A percentile compares a stretch with the other conserved stretches of the same genome.
Conservation (phyloP, 2,797 vertebrate genomes). For the Brachyrhaphis roseni region DNA sequence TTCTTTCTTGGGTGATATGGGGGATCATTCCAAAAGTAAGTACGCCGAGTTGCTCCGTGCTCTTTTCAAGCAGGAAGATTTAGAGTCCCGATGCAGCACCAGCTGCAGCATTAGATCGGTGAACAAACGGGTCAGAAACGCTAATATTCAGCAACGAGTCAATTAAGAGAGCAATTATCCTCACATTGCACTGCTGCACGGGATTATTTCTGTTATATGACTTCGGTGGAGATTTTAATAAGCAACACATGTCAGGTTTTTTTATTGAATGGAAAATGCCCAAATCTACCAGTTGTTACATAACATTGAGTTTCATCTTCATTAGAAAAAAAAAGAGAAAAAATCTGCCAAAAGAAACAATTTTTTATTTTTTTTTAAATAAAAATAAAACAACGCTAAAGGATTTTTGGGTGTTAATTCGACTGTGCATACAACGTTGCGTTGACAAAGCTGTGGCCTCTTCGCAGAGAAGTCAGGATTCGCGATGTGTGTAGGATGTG, state of each 20-base stretch:
- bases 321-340: not conserved
- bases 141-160: not conserved
- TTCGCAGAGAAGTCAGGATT: conserved; percentile 91
- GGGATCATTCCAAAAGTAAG: conserved; percentile 98
- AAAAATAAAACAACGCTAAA: not conserved
- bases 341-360: not conserved
- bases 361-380: too few relatives aligned
- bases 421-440: conserved; percentile 3
- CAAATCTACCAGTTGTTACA: conserved; percentile 48
- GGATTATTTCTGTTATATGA: not conserved
- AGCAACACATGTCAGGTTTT: conserved; percentile 4
- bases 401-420: conserved; percentile 3
- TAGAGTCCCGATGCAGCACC: conserved; percentile 21
- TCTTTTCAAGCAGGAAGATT: conserved; percentile 30
- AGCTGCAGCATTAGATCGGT: not conserved
- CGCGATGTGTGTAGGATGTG: conserved; percentile 95
- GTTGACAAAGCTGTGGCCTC: conserved; percentile 32
- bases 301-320: conserved; percentile 36
- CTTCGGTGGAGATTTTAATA: not conserved
- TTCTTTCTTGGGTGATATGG: conserved; percentile 96
- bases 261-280: conserved; percentile 9
- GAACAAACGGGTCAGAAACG: not conserved
- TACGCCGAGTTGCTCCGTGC: conserved; percentile 39
- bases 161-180: conserved; percentile 13
- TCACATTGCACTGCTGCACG: not conserved